Percentiles rank a stretch among this genome's conserved stretches.
Conservation (phyloP, 2,888 invertebrate genomes). For the Elmis aenea region DNA sequence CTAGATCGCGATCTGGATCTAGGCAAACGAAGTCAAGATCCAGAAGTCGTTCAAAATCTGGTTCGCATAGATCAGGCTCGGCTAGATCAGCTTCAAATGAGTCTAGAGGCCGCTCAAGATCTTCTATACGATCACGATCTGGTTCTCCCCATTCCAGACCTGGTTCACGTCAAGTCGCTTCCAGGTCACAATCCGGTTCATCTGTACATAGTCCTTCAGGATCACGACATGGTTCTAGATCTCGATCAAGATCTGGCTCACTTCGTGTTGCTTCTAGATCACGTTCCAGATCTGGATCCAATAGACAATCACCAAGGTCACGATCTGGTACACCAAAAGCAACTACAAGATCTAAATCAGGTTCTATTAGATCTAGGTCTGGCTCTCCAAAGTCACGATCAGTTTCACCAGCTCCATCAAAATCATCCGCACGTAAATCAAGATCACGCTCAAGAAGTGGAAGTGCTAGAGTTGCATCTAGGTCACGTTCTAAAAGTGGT, state of each 20-base stretch:
- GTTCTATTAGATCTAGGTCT: slow-evolving; percentile 32
- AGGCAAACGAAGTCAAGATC: slow-evolving; percentile 25
- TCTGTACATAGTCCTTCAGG: slow-evolving; percentile 20
- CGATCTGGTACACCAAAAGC: slow-evolving; percentile 8
- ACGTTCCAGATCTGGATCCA: slow-evolving; percentile 9
- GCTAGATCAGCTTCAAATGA: slow-evolving; percentile 18
- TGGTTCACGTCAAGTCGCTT: slow-evolving; percentile 37
- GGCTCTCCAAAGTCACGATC: slow-evolving; percentile 24
- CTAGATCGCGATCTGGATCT: slow-evolving; percentile 29
- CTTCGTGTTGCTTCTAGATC: too few species aligned
- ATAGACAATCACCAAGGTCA: slow-evolving; percentile 5
- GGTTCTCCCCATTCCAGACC: slow-evolving; percentile 37
- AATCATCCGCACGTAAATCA: slow-evolving; percentile 24
- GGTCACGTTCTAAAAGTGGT: slow-evolving; percentile 33
- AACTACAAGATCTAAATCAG: slow-evolving; percentile 19
- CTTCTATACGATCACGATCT: slow-evolving; percentile 38
- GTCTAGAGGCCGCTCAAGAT: slow-evolving; percentile 32
- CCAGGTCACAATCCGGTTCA: slow-evolving; percentile 29
- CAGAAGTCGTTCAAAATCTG: slow-evolving; percentile 28
- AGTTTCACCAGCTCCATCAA: slow-evolving; percentile 14
- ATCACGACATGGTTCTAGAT: slow-evolving; percentile 23
- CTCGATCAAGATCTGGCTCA: slow-evolving; percentile 23
- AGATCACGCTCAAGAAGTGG: slow-evolving; percentile 21
- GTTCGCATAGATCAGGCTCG: slow-evolving; percentile 11
- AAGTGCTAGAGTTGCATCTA: slow-evolving; percentile 21